A percentile compares a stretch with the other conserved stretches of the same genome.
Evolutionary conservation across 1,140 invertebrate genomes (phyloP).

Genomic region (Vanessa atalanta): DNA sequence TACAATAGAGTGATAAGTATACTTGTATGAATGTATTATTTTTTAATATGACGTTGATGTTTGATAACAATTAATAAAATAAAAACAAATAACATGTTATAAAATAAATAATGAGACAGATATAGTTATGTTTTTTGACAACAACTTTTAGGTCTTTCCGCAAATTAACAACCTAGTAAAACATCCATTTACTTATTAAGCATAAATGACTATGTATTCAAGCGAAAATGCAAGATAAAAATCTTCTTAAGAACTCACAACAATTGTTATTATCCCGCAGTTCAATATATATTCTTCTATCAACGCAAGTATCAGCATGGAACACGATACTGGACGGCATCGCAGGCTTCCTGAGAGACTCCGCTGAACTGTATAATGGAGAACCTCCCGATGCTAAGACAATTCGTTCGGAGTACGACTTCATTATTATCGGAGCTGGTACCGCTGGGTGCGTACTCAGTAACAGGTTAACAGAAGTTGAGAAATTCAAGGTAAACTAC

Average conservation of each 20-base stretch:
- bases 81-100: too few species aligned
- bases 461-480: constrained; percentile 82
- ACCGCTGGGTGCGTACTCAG: constrained; percentile 87
- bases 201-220: too few species aligned
- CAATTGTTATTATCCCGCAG: neutral
- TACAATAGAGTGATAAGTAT: too few species aligned
- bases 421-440: constrained; percentile 87
- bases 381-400: constrained; percentile 67
- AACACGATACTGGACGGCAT: constrained; percentile 42
- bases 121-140: too few species aligned
- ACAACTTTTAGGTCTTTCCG: too few species aligned
- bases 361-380: constrained; percentile 31
- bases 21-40: too few species aligned
- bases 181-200: too few species aligned
- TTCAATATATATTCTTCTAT: neutral
- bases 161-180: too few species aligned
- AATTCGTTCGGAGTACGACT: constrained; percentile 80
- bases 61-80: too few species aligned
- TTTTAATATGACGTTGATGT: too few species aligned
- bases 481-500: constrained; percentile 43
- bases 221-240: neutral
- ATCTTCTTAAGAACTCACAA: neutral
- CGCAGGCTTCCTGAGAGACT: constrained; percentile 44
- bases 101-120: too few species aligned
- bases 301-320: neutral